Conservation (phyloP, 2,113 vertebrate genomes). For the Chaetodon trifascialis region DNA sequence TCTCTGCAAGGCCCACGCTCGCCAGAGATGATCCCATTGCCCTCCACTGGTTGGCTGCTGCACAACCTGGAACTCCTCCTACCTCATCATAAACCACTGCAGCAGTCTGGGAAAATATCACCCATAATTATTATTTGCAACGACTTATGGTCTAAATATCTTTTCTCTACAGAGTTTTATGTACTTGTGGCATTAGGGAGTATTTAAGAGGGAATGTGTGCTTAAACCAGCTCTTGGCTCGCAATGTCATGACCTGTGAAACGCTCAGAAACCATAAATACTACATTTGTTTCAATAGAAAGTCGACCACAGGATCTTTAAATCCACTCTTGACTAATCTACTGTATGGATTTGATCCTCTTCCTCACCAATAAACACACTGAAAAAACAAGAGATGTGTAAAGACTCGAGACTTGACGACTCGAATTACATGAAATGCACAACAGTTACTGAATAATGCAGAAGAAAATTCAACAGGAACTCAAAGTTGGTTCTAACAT, state of each 20-base stretch:
- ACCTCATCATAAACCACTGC: not conserved
- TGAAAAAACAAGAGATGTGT: not conserved
- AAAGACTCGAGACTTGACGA: no score
- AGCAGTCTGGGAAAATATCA: not conserved
- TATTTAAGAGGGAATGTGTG: not conserved
- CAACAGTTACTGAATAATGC: no score
- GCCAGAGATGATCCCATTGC: slow-evolving; percentile 8
- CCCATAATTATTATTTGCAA: not conserved
- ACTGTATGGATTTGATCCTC: not conserved
- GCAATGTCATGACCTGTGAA: not conserved
- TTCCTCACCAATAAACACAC: not conserved
- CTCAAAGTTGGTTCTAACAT: no score
- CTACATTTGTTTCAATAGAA: not conserved
- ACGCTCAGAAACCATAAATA: not conserved
- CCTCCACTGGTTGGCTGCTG: slow-evolving; percentile 17
- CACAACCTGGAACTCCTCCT: slow-evolving; percentile 18
- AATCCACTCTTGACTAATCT: not conserved
- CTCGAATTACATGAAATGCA: not conserved
- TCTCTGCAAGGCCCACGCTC: slow-evolving; percentile 9
- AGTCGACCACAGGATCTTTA: not conserved
- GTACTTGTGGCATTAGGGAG: not conserved
- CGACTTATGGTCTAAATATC: not conserved
- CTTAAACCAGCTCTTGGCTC: not conserved
- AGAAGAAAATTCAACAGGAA: no score
- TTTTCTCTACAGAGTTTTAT: not conserved